Conservation (phyloP, 2,888 invertebrate genomes). For the Notodonta ziczac region DNA sequence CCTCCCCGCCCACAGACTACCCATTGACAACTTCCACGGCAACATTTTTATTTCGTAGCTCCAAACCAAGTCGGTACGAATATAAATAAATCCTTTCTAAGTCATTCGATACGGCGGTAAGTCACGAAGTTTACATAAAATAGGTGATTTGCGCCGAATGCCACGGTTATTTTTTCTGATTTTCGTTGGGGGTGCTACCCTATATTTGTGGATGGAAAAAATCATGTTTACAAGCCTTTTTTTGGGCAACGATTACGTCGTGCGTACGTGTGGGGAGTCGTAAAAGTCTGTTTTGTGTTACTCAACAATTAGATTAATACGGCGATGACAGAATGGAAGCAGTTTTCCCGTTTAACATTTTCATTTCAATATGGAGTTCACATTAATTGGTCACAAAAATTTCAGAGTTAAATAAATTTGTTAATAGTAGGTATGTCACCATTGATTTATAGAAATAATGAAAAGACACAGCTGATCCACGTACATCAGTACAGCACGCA, state of each 20-base stretch:
- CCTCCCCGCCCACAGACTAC: constrained; percentile 58
- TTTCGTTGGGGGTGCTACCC: constrained; percentile 67
- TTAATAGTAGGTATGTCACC: constrained; percentile 3
- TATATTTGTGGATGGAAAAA: constrained; percentile 69
- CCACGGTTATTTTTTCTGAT: constrained; percentile 68
- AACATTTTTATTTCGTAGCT: constrained; percentile 54
- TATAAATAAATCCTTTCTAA: constrained; percentile 82
- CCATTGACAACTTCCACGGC: constrained; percentile 62
- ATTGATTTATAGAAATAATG: constrained; percentile 31
- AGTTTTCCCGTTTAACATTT: constrained; percentile 20
- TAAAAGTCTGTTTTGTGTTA: constrained; percentile 70
- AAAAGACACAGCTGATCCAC: constrained; percentile 27
- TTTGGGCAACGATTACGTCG: constrained; percentile 42
- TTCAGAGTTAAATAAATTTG: too few species aligned
- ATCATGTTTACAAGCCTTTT: constrained; percentile 76
- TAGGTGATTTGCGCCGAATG: constrained; percentile 80
- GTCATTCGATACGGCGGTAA: constrained; percentile 81
- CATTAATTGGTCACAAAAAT: neutral
- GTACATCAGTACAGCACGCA: constrained; percentile 27
- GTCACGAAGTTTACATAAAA: constrained; percentile 85
- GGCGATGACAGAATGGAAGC: constrained; percentile 58
- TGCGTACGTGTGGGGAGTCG: constrained; percentile 49
- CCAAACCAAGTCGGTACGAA: constrained; percentile 53
- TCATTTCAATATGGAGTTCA: neutral
- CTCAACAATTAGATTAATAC: constrained; percentile 55